These are phyloP conservation scores for Pandemis corylana DNA, from an alignment of 2,888 invertebrate genomes.

Conservation along the genomic window DNA sequence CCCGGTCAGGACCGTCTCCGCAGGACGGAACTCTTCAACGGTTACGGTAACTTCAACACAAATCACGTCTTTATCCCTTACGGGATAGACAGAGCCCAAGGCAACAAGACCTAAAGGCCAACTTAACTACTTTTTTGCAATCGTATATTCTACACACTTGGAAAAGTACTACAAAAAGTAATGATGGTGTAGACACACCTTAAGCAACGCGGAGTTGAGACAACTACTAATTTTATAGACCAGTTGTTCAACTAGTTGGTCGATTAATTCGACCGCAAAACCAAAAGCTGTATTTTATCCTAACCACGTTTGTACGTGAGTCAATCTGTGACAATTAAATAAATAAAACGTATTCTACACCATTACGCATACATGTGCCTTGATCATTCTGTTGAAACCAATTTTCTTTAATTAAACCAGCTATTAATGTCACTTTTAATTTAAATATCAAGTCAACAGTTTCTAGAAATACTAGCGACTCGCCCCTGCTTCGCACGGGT, in stretches of 20 bases:
- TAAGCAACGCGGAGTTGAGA: neutral
- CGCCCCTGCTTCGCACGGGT: no score
- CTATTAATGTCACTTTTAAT: neutral
- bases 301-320: slow-evolving; percentile 20
- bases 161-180: no score
- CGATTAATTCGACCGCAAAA: neutral
- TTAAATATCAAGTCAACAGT: neutral
- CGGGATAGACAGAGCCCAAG: no score
- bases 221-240: slow-evolving; percentile 1
- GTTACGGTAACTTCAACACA: no score
- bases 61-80: no score
- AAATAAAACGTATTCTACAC: neutral
- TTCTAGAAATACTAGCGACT: neutral
- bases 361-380: slow-evolving; percentile 5
- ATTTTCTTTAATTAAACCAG: neutral
- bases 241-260: neutral
- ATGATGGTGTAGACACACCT: no score
- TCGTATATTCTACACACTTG: no score
- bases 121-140: no score
- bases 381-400: neutral
- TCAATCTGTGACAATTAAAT: slow-evolving; percentile 1
- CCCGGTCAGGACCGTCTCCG: no score
- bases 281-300: slow-evolving; percentile 2
- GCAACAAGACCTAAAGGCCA: no score
- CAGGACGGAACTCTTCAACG: no score